These are phyloP conservation scores for Chamaea fasciata DNA, from an alignment of 2,113 vertebrate genomes.

Conservation along the genomic window DNA sequence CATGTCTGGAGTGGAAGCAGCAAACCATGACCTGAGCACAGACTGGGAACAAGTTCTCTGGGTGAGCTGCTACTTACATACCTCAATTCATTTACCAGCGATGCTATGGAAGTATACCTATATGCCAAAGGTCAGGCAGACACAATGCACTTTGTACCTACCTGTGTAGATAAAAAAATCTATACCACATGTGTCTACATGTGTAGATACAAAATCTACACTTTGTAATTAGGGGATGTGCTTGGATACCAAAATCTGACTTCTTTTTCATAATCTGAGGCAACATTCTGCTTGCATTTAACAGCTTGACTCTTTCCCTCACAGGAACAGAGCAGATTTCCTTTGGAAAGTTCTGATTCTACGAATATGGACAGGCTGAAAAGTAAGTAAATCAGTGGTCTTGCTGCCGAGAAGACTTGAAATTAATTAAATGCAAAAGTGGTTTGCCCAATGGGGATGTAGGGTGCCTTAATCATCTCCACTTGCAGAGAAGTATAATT, in stretches of 20 bases:
- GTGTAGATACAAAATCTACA: neutral
- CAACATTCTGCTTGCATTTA: neutral
- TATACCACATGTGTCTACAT: no score
- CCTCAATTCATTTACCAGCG: accelerated
- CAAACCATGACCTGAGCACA: neutral
- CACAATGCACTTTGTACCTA: neutral
- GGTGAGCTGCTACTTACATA: neutral
- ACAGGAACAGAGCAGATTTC: neutral
- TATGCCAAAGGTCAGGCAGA: neutral
- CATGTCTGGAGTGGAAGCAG: neutral
- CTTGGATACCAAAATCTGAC: neutral
- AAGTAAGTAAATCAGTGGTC: neutral
- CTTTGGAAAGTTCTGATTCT: neutral
- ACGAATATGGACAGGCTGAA: neutral
- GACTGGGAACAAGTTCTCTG: neutral
- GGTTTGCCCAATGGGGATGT: neutral
- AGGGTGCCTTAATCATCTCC: neutral
- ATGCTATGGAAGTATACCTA: neutral
- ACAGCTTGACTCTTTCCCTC: neutral
- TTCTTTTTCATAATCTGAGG: neutral
- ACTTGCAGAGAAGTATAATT: neutral
- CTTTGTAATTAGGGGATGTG: neutral
- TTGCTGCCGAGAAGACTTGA: neutral
- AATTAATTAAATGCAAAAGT: neutral
- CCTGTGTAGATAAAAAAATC: no score